phyloP scores from a whole-genome alignment of 2,797 vertebrate genomes.

The Rhadinocentrus ornatus region DNA sequence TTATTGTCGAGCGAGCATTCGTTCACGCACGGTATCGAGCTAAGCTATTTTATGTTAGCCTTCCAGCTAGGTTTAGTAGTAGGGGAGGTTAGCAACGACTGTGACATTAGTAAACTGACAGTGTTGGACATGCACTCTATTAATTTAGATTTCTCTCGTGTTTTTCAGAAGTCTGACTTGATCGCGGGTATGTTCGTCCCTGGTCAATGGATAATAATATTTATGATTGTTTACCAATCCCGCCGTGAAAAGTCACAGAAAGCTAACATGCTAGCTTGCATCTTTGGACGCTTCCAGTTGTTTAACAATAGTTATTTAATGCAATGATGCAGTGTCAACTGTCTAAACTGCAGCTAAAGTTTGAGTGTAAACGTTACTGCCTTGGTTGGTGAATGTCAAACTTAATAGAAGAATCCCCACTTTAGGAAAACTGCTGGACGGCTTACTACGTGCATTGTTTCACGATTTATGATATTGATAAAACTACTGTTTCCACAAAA shows the following conservation, averaged over 20 bases:
- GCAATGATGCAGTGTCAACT: not conserved
- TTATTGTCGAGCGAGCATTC: slow-evolving; percentile 12
- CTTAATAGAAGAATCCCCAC: not conserved
- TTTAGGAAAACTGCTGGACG: not conserved
- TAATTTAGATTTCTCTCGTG: not conserved
- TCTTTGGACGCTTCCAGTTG: slow-evolving; percentile 50
- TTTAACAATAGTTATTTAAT: slow-evolving; percentile 28
- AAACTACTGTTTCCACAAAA: not conserved
- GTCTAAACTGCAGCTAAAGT: not conserved
- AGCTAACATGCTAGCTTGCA: slow-evolving; percentile 61
- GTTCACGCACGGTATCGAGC: slow-evolving; percentile 31
- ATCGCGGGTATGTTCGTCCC: fast-evolving
- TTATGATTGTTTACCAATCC: not conserved
- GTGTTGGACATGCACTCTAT: not conserved
- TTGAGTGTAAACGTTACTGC: not conserved
- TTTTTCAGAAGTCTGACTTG: not conserved
- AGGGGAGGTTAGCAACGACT: slow-evolving; percentile 49
- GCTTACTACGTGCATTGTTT: not conserved
- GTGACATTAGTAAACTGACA: slow-evolving; percentile 48
- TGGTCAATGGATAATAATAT: not conserved
- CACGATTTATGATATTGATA: not conserved
- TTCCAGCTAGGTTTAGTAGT: slow-evolving; percentile 36
- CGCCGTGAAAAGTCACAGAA: slow-evolving; percentile 15
- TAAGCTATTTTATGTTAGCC: slow-evolving; percentile 58
- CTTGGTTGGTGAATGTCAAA: not conserved